phyloP scores from a whole-genome alignment of 2,113 vertebrate genomes.

The Pristiophorus japonicus region DNA sequence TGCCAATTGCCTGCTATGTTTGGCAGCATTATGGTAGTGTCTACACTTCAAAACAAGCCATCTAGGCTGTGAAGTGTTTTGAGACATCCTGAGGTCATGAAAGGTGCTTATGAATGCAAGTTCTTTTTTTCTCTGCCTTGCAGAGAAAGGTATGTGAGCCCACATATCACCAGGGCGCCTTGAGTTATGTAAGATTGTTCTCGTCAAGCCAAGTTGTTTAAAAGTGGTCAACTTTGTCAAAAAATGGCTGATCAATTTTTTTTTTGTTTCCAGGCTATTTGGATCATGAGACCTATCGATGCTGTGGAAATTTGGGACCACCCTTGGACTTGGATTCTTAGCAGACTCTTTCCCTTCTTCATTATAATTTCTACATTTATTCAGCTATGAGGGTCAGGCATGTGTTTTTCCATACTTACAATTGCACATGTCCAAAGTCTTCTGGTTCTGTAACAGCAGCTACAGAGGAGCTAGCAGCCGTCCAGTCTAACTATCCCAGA shows the following conservation, averaged over 20 bases:
- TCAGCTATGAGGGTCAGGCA: background rate
- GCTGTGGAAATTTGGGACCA: background rate
- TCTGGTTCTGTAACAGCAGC: background rate
- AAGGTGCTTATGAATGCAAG: background rate
- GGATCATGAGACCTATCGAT: conserved; percentile 68
- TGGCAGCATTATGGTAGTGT: background rate
- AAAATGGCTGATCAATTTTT: conserved; percentile 31
- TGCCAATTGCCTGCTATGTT: background rate
- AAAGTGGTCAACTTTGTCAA: background rate
- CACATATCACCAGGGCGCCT: too few species aligned
- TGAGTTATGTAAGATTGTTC: too few species aligned
- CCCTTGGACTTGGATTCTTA: background rate
- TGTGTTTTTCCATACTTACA: background rate
- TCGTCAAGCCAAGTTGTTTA: background rate
- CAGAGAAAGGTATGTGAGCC: background rate
- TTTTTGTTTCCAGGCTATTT: conserved; percentile 70
- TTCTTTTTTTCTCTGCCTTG: background rate
- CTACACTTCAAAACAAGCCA: too few species aligned
- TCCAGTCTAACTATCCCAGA: background rate
- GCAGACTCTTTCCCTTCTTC: background rate
- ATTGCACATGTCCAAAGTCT: background rate
- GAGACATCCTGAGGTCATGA: background rate
- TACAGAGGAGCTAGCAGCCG: background rate
- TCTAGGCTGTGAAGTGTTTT: background rate
- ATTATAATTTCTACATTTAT: background rate